Conservation (phyloP, 2,113 vertebrate genomes). For the Anarhynchus alexandrinus region DNA sequence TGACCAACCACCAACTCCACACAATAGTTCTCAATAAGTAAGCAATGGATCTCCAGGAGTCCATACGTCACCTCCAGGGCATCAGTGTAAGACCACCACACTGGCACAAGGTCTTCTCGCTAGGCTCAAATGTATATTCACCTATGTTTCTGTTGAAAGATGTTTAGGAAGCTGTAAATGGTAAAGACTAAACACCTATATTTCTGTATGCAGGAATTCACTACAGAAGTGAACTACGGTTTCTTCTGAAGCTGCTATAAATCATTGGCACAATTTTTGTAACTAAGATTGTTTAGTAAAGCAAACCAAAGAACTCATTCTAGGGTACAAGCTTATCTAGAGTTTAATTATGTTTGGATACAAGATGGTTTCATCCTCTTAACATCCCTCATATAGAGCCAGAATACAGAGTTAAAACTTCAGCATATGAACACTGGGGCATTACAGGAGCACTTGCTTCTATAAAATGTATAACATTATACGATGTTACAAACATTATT, state of each 20-base stretch:
- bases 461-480: neutral
- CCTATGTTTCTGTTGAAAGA: neutral
- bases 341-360: neutral
- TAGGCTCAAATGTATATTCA: neutral
- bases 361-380: neutral
- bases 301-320: neutral
- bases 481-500: too few relatives aligned
- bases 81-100: neutral
- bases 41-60: neutral
- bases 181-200: neutral
- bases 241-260: neutral
- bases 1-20: neutral
- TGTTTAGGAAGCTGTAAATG: neutral
- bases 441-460: neutral
- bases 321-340: neutral
- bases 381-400: neutral
- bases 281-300: neutral
- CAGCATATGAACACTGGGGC: neutral
- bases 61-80: too few relatives aligned
- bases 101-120: neutral
- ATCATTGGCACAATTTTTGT: neutral
- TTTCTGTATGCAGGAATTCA: neutral
- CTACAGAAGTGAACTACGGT: neutral
- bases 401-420: neutral
- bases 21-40: rapidly evolving